Conservation (phyloP, 1,140 invertebrate genomes). For the Trichomalopsis sarcophagae region DNA sequence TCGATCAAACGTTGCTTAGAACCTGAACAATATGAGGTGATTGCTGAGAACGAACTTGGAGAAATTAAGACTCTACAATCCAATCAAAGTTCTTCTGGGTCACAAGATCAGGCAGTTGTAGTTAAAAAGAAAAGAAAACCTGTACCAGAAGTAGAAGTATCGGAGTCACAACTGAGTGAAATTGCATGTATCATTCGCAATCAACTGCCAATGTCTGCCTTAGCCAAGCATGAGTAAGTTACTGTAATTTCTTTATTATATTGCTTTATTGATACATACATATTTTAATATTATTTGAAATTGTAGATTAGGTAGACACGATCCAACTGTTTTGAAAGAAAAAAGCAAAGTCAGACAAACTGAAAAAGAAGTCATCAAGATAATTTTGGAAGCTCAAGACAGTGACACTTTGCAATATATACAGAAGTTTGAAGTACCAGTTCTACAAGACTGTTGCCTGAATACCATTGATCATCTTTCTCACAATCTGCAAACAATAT, state of each 20-base stretch:
- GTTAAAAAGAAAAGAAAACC: neutral
- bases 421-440: neutral
- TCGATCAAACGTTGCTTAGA: neutral
- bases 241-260: neutral
- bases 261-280: neutral
- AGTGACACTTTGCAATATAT: neutral
- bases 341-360: neutral
- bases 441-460: neutral
- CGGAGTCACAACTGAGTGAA: neutral
- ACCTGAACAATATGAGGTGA: neutral
- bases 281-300: neutral
- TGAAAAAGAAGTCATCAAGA: slow-evolving; percentile 8
- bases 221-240: slow-evolving; percentile 7
- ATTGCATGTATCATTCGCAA: neutral
- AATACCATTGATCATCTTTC: neutral
- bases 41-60: neutral
- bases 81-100: neutral
- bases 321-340: slow-evolving; percentile 3
- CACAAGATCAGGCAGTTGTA: neutral
- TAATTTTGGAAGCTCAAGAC: slow-evolving; percentile 1
- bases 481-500: slow-evolving; percentile 6
- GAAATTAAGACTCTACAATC: neutral
- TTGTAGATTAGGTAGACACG: slow-evolving; percentile 23
- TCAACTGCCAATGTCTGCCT: slow-evolving; percentile 5
- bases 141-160: neutral